Base-by-base conservation (phyloP, 2,797 vertebrate species). In the Neopelma chrysocephalum region DNA sequence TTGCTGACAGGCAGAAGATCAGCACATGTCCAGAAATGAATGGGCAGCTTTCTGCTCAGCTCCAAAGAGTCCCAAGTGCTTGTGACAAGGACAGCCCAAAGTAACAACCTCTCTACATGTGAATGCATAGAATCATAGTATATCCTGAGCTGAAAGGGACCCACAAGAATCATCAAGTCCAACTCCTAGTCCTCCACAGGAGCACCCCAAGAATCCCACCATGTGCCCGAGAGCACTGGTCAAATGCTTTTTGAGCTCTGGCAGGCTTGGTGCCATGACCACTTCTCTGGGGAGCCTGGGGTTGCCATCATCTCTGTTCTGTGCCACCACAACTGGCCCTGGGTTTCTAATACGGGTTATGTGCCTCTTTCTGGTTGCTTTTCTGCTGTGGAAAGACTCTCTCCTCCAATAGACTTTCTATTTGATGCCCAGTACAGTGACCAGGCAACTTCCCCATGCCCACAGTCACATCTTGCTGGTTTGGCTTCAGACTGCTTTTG, bases 51-150 rank as follows among this genome's bases (percentile, higher is more conserved):
- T 54, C 13, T 0, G 18, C 48, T 87, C 40, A 32, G 5, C 26
- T 64, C 64, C 48, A 14, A 29, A 58, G 43, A 56, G 45, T 12
- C 38, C 60, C 53, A 22, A 38, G 38, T 22, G 32, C 19, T 45
- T 32, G 18, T 3, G 10, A 45, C 20, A 27, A 77, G 48, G 36
- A 38, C 20, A 20, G 29, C 29, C 38, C 25, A 2, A 61, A 62
- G 56, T 1, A 0, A 4, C 57, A 47, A 34, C 25, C 3, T 2
- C 36, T 62, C 25, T 40, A 6, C 12, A 3, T 0, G 2, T 10
- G 27, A 27, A 27, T 32, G 65, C 21, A 42, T 40, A 16, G 64
- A 72, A 53, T 47, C 4, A 9, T 16, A 42, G 18, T 14, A 65
- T 32, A 27, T 20, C 31, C 31, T 32, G 19, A 54, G 40, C 0